Evolutionary conservation across 2,113 vertebrate genomes (phyloP).

Genomic region (Cranoglanis bouderius): DNA sequence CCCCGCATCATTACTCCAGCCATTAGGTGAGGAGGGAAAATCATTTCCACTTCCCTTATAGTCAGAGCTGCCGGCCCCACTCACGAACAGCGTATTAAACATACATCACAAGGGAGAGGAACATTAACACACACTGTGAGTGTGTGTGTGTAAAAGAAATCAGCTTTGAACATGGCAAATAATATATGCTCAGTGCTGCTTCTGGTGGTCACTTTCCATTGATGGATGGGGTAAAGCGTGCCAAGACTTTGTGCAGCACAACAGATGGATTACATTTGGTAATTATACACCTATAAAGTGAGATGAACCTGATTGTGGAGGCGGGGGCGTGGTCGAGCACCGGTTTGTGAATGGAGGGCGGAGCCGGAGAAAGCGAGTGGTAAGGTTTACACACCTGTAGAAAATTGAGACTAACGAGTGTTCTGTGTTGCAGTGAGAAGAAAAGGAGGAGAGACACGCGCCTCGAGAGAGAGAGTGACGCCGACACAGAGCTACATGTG

Average conservation of each 20-base stretch:
- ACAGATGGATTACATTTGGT: not conserved
- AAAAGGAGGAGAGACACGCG: no score
- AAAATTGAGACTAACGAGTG: no score
- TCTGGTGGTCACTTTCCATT: not conserved
- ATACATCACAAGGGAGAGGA: constrained; percentile 10
- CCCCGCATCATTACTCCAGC: constrained; percentile 31
- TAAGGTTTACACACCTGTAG: no score
- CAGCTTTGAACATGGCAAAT: not conserved
- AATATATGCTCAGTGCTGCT: not conserved
- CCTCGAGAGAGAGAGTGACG: no score
- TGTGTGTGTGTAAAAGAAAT: not conserved
- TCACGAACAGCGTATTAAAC: not conserved
- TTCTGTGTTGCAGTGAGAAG: no score
- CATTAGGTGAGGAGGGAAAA: constrained; percentile 17
- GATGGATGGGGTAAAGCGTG: not conserved
- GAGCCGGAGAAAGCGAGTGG: no score
- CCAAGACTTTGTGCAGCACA: not conserved
- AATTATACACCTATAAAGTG: not conserved
- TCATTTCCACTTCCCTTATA: constrained; percentile 6
- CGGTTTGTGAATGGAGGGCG: no score
- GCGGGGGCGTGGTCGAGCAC: no score
- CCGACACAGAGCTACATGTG: no score
- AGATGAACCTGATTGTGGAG: not conserved
- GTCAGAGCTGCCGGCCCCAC: not conserved
- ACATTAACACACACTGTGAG: not conserved